Base-by-base conservation (phyloP, 2,797 vertebrate species). In the Hephaestus fuliginosus region DNA sequence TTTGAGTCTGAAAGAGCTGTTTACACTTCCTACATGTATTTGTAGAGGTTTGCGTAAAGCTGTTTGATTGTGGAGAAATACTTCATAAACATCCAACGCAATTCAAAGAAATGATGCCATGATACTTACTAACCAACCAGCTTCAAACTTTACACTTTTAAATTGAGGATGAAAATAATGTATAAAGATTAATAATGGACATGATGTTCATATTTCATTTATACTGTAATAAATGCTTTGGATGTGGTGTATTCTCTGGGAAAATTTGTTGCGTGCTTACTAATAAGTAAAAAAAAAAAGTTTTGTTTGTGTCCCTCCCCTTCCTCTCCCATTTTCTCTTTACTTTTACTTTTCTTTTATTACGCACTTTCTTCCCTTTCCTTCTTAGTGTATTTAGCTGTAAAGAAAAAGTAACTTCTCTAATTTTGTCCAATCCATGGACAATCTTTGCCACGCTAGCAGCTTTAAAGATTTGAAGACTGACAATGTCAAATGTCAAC, bases 61-160 rank as follows among this genome's bases (percentile, higher is more conserved):
- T 39, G 36, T 39, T 39, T 39, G 36, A 39, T 39, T 39, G 7
- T 39, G 8, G 25, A 25, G 25, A 25, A 25, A 39, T 39, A 39
- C 36, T 39, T 39, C 5, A 8, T 39, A 39, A 39, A 39, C 11
- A 18, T 30, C 18, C 13, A 52, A 12, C 2, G 15, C 4, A 1
- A 51, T 17, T 53, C 15, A n/a, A 53, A 10, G 11, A 49, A 33
- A 36, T 14, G 2, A 36, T 8, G 5, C 1, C 7, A 17, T 41
- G 2, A 7, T 15, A 33, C 17, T 55, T 46, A 46, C 18, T n/a
- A 36, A 33, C 2, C 13, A 15, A 22, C 12, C 33, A 36, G 7
- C 33, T 15, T 8, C n/a, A 25, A 49, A 25, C 17, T 2, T 67
- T 74, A 75, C 44, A 70, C 52, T 65, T 70, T 46, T 48, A 11